Percentiles rank a stretch among this genome's conserved stretches.
These are phyloP conservation scores for Trichomalopsis sarcophagae DNA, from an alignment of 1,140 invertebrate genomes.

Conservation along the genomic window DNA sequence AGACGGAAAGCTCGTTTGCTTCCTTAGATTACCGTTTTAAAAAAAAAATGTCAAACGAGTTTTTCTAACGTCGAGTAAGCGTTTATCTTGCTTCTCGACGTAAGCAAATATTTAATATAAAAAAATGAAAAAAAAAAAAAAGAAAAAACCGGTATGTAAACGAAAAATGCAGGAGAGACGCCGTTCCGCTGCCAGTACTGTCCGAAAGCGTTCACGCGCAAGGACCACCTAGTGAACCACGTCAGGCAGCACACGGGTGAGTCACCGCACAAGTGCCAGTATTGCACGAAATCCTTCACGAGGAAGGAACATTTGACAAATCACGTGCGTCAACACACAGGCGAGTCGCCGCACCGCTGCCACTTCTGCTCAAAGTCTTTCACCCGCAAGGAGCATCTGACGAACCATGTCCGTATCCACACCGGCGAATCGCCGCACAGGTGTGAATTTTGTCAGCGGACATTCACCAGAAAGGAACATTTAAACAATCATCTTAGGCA, in stretches of 20 bases:
- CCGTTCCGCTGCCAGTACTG: slow-evolving; percentile 79
- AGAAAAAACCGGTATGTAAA: slow-evolving; percentile 49
- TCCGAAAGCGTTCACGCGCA: slow-evolving; percentile 80
- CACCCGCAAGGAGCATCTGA: slow-evolving; percentile 88
- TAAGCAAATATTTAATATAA: background rate
- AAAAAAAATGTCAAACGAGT: background rate
- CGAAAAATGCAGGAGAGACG: slow-evolving; percentile 69
- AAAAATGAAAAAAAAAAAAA: slow-evolving; percentile 48
- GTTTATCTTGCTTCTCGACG: background rate
- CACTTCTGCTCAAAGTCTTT: slow-evolving; percentile 90
- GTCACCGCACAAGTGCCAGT: slow-evolving; percentile 79
- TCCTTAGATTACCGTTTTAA: background rate
- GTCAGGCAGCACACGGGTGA: slow-evolving; percentile 85
- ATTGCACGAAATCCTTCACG: slow-evolving; percentile 87
- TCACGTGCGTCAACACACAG: slow-evolving; percentile 86
- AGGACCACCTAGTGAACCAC: slow-evolving; percentile 81
- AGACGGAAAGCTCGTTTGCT: slow-evolving; percentile 33
- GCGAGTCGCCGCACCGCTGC: slow-evolving; percentile 89
- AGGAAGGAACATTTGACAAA: slow-evolving; percentile 93
- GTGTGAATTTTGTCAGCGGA: slow-evolving; percentile 88
- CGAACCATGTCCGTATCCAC: slow-evolving; percentile 83
- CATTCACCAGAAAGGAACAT: slow-evolving; percentile 89
- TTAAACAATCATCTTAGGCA: slow-evolving; percentile 87
- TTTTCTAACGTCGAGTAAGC: slow-evolving; percentile 10
- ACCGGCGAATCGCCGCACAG: slow-evolving; percentile 87